Conservation (phyloP, 2,888 invertebrate genomes). For the Pardosa pseudoannulata region DNA sequence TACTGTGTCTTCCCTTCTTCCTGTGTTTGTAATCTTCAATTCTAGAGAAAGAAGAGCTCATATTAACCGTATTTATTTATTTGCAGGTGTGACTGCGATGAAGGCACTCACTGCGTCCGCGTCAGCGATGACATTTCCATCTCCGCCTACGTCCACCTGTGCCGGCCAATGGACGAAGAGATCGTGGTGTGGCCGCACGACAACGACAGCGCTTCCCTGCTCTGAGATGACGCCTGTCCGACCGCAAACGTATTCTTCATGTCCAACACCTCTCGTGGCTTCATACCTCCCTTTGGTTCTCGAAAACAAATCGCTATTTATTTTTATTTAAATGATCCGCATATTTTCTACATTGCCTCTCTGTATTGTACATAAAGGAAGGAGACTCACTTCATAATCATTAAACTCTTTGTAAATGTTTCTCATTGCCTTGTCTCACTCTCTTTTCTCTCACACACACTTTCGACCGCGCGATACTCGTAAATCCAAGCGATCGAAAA, state of each 20-base stretch:
- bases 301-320: slow-evolving; percentile 35
- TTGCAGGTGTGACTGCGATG: slow-evolving; percentile 54
- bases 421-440: too few relatives aligned
- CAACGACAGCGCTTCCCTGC: slow-evolving; percentile 17
- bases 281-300: slow-evolving; percentile 40
- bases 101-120: slow-evolving; percentile 50
- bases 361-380: slow-evolving; percentile 55
- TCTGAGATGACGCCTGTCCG: slow-evolving; percentile 3
- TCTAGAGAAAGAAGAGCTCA: too few relatives aligned
- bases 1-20: too few relatives aligned
- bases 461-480: too few relatives aligned
- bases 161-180: slow-evolving; percentile 38
- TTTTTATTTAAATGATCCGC: slow-evolving; percentile 64
- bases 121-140: slow-evolving; percentile 61
- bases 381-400: slow-evolving; percentile 63
- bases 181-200: slow-evolving; percentile 52
- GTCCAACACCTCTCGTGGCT: slow-evolving; percentile 40
- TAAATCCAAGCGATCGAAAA: too few relatives aligned
- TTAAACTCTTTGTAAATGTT: slow-evolving; percentile 53
- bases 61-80: too few relatives aligned
- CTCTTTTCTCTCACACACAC: too few relatives aligned
- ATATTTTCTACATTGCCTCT: slow-evolving; percentile 45
- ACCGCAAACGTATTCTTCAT: slow-evolving; percentile 54
- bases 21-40: too few relatives aligned
- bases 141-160: slow-evolving; percentile 64